Percentiles rank a stretch among this genome's conserved stretches.
Evolutionary conservation across 2,888 invertebrate species (phyloP).

Genomic region (Drosophila nigricruria): DNA sequence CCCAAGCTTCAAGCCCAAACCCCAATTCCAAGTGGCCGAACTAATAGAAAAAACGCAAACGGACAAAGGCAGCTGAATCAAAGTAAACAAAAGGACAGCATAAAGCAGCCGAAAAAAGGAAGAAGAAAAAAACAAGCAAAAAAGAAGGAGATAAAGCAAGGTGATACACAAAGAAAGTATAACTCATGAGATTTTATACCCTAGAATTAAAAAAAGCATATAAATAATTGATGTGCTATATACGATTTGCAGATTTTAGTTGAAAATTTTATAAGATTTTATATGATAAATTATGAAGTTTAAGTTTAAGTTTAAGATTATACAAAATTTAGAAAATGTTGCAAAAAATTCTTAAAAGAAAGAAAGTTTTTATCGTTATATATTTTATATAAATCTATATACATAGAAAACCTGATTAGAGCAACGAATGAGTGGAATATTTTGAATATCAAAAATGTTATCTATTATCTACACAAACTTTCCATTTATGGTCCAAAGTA

Average conservation of each 20-base stretch:
- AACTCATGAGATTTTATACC: conserved; percentile 5
- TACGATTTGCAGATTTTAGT: neutral
- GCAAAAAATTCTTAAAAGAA: too few species aligned
- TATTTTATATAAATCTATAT: too few species aligned
- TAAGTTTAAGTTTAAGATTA: too few species aligned
- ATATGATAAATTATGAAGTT: too few species aligned
- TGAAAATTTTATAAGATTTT: neutral
- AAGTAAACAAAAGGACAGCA: conserved; percentile 48
- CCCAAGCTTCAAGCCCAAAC: neutral
- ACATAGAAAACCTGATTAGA: too few species aligned
- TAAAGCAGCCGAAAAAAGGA: conserved; percentile 36
- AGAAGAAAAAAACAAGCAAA: conserved; percentile 5
- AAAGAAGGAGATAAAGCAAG: neutral
- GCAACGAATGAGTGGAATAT: too few species aligned
- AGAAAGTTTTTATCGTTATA: too few species aligned
- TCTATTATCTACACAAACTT: too few species aligned
- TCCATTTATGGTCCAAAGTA: too few species aligned
- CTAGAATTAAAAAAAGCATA: neutral
- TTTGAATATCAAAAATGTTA: too few species aligned
- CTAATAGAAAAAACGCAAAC: conserved; percentile 62
- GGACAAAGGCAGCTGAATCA: conserved; percentile 51
- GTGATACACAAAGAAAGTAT: neutral
- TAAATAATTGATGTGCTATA: neutral
- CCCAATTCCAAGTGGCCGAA: conserved; percentile 28
- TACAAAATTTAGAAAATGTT: too few species aligned